These are phyloP conservation scores for Dicrurus megarhynchus DNA, from an alignment of 2,113 vertebrate species.

Conservation along the genomic window DNA sequence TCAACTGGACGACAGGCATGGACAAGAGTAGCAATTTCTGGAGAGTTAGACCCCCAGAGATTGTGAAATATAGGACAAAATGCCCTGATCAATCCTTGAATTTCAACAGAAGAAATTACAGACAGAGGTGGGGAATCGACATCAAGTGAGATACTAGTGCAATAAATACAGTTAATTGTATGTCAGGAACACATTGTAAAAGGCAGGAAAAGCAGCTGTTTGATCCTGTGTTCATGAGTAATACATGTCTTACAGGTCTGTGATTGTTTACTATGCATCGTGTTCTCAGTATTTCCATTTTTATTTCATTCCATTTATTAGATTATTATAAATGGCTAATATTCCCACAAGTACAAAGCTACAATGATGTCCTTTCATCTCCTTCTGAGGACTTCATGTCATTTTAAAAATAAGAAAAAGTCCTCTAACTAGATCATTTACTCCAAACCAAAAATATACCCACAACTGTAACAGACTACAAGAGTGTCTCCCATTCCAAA, in stretches of 20 bases:
- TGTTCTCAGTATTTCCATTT: not conserved
- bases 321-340: not conserved
- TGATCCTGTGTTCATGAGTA: not conserved
- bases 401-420: not conserved
- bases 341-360: slow-evolving; percentile 33
- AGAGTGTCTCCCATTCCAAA: not conserved
- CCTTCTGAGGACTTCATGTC: not conserved
- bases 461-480: not conserved
- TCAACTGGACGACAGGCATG: not conserved
- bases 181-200: not conserved
- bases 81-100: not conserved
- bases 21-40: not conserved
- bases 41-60: not conserved
- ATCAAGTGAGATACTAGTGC: not conserved
- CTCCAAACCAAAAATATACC: not conserved
- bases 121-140: not conserved
- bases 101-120: not conserved
- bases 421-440: not conserved
- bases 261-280: not conserved
- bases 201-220: not conserved
- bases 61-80: not conserved
- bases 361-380: not conserved
- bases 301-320: slow-evolving; percentile 6
- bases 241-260: not conserved
- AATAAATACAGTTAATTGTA: not conserved